A percentile compares a stretch with the other conserved stretches of the same genome.
These are phyloP conservation scores for Gopherus evgoodei DNA, from an alignment of 2,113 vertebrate species.

Conservation along the genomic window DNA sequence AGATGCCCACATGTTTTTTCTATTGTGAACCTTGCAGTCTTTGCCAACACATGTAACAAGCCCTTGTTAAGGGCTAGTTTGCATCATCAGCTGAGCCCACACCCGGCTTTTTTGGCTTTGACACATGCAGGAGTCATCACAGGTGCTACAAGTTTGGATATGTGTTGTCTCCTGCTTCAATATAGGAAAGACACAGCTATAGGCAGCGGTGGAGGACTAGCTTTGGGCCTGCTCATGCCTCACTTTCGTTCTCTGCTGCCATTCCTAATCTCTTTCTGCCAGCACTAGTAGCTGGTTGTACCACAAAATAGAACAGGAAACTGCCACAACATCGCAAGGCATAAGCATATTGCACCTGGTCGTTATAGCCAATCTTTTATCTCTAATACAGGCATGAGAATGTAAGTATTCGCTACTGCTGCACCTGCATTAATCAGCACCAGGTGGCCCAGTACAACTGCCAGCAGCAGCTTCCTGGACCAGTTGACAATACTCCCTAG, in stretches of 20 bases:
- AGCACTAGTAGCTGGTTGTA: background rate
- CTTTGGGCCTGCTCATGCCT: background rate
- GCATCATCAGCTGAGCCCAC: constrained; percentile 62
- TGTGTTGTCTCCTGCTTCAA: background rate
- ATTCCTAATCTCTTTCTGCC: background rate
- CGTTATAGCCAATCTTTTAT: background rate
- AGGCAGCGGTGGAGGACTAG: background rate
- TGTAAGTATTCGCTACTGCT: background rate
- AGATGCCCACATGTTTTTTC: constrained; percentile 69
- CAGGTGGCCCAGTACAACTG: background rate
- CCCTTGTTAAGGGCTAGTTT: constrained; percentile 69
- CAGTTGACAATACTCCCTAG: background rate
- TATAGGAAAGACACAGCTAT: background rate
- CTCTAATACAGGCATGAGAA: no score
- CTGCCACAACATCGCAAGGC: rapidly evolving
- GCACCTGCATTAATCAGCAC: background rate
- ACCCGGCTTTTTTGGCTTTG: constrained; percentile 48
- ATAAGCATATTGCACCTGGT: background rate
- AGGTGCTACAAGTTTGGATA: constrained; percentile 17
- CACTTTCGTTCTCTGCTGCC: background rate
- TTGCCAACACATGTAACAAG: constrained; percentile 62
- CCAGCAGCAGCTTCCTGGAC: background rate
- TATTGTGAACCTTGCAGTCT: constrained; percentile 60
- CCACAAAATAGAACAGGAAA: background rate
- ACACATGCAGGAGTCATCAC: constrained; percentile 30